Percentiles rank a stretch among this genome's conserved stretches.
Conservation (phyloP, 2,797 vertebrate species). For the Huso huso region DNA sequence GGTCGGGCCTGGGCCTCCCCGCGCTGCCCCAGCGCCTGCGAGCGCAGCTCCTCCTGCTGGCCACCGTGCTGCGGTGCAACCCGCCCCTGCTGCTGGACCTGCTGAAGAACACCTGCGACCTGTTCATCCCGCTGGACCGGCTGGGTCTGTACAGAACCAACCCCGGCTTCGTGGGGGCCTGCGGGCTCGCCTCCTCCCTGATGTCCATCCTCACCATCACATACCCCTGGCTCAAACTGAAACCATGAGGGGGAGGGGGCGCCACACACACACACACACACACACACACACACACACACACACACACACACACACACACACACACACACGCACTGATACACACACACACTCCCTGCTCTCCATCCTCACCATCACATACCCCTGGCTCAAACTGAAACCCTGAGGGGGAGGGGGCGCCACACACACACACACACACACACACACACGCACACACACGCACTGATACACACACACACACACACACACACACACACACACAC, state of each 20-base stretch:
- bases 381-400: too few species aligned
- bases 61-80: constrained; percentile 62
- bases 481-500: too few species aligned
- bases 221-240: constrained; percentile 84
- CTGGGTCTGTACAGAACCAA: constrained; percentile 66
- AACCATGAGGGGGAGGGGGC: constrained; percentile 55
- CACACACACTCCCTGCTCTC: too few species aligned
- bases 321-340: too few species aligned
- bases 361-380: too few species aligned
- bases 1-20: constrained; percentile 10
- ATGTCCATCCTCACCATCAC: constrained; percentile 77
- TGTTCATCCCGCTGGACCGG: constrained; percentile 75
- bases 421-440: too few species aligned
- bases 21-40: constrained; percentile 33
- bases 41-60: constrained; percentile 54
- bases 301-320: neutral
- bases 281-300: neutral
- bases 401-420: too few species aligned
- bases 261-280: too few species aligned
- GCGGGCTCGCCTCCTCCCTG: constrained; percentile 77
- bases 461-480: too few species aligned
- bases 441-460: too few species aligned
- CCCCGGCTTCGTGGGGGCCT: constrained; percentile 69
- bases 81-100: constrained; percentile 80
- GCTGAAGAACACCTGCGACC: constrained; percentile 71